Base-by-base conservation (phyloP, 2,888 invertebrate species). In the Drosophila lacicola region DNA sequence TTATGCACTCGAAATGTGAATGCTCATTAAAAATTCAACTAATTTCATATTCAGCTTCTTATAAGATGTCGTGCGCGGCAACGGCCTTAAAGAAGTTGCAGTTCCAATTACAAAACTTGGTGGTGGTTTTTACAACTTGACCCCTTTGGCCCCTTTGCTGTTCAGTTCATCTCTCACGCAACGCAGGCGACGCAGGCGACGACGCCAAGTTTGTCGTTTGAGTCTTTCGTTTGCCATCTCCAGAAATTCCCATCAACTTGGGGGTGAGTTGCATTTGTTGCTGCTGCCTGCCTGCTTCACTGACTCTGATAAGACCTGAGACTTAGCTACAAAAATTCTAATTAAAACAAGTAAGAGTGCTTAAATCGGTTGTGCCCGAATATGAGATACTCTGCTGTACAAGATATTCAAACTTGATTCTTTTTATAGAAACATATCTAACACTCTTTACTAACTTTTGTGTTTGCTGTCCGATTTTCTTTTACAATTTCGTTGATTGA, bases 41-140 rank as follows among this genome's bases (percentile, higher is more conserved):
- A 81, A 89, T 85, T 85, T 85, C 84, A 81, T 81, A 89, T 89
- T 87, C 85, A 84, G 74, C 74, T 70, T 87, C 85, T 89, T 85
- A 85, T 89, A 85, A 81, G 85, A 89, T 70, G 74, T 60, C 64
- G 56, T 51, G 61, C 55, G 21, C 36, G 60, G 49, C 56, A 21
- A 44, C 64, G 76, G 71, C 80, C 82, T 74, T 66, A 45, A 87
- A 84, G 88, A 79, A 63, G 79, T 76, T 81, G 74, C 83, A 88
- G 60, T 79, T 84, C 73, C 71, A 82, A 75, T 78, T 81, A 76
- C 47, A 54, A 61, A 72, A 62, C 66, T 78, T 83, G 84, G 84
- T 88, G 89, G 89, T 89, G 73, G 85, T 55, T 51, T 55, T 44
- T 47, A 39, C 36, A 25, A 11, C 36, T 34, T 33, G 58, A 44